Evolutionary conservation across 2,113 vertebrate species (phyloP).

Genomic region (Zosterops borbonicus): DNA sequence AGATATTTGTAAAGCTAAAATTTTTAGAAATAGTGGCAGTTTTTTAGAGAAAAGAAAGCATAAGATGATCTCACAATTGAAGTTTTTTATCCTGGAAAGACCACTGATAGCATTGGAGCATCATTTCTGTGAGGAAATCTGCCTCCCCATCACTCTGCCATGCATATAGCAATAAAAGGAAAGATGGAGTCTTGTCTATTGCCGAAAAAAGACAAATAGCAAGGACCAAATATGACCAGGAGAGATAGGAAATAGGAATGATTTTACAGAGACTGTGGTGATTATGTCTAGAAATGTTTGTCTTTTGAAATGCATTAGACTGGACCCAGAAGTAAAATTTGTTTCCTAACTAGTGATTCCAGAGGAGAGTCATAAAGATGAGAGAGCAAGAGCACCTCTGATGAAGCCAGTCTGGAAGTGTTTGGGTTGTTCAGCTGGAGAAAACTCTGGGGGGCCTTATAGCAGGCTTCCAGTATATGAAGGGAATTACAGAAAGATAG

Average conservation of each 20-base stretch:
- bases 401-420: neutral
- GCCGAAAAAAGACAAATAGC: neutral
- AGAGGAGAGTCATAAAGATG: neutral
- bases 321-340: neutral
- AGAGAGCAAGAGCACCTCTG: neutral
- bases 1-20: neutral
- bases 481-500: neutral
- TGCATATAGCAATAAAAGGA: neutral
- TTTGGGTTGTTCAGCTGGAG: neutral
- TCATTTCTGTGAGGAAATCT: neutral
- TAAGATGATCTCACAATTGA: neutral
- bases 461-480: neutral
- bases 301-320: neutral
- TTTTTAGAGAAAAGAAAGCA: conserved; percentile 30
- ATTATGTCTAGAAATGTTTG: neutral
- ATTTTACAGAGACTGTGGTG: neutral
- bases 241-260: neutral
- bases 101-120: neutral
- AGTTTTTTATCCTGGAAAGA: conserved; percentile 24
- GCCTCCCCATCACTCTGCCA: neutral
- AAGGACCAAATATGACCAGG: neutral
- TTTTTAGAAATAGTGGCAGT: neutral
- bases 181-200: neutral
- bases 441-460: neutral
- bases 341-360: neutral